These are phyloP conservation scores for Notechis scutatus DNA, from an alignment of 2,113 vertebrate species.

Conservation along the genomic window DNA sequence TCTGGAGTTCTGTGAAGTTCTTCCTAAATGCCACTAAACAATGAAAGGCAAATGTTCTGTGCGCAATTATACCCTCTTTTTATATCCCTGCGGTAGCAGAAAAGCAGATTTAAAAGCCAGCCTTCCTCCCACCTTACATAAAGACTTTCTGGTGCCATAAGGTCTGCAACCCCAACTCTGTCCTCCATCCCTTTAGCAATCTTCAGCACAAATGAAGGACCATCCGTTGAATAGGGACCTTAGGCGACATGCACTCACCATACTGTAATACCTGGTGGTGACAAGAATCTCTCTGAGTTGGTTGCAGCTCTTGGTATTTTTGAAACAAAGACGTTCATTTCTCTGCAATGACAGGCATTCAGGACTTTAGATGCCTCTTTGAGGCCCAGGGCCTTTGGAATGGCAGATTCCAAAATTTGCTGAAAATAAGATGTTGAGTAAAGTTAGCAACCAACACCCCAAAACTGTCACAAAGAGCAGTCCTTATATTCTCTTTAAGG, in stretches of 20 bases:
- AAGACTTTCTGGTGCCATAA: not conserved
- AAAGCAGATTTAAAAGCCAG: not conserved
- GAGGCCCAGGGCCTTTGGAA: constrained; percentile 10
- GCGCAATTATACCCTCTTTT: fast-evolving
- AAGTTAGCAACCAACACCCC: not conserved
- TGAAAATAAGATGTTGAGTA: constrained; percentile 4
- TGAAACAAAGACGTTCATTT: not conserved
- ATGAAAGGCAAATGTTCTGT: not conserved
- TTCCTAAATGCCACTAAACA: not conserved
- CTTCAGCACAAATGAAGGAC: not conserved
- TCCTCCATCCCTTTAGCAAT: not conserved
- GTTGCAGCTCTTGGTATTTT: not conserved
- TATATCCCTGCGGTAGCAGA: not conserved
- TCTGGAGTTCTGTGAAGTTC: not conserved
- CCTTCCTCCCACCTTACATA: not conserved
- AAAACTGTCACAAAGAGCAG: not conserved
- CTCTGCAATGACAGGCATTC: not conserved
- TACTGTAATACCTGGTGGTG: constrained; percentile 26
- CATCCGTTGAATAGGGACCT: not conserved
- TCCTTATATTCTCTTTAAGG: not conserved
- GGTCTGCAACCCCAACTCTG: constrained; percentile 15
- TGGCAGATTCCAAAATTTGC: not conserved
- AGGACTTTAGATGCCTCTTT: not conserved
- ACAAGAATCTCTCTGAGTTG: constrained; percentile 7
- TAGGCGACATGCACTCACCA: not conserved